A percentile compares a stretch with the other conserved stretches of the same genome.
Evolutionary conservation across 2,113 vertebrate genomes (phyloP).

Genomic region (Procavia capensis): DNA sequence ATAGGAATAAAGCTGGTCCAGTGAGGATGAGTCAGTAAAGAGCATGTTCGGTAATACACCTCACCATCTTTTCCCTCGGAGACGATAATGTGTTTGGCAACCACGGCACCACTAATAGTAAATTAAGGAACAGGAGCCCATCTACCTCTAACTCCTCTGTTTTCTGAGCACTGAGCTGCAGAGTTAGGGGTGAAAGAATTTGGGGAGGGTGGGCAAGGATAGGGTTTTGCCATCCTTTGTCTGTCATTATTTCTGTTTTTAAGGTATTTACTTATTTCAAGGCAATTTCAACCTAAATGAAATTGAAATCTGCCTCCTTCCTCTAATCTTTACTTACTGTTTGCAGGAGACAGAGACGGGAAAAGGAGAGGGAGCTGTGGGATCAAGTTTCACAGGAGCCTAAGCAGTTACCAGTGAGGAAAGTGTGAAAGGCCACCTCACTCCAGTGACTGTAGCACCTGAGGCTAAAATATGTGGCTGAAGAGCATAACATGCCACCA

Average conservation of each 20-base stretch:
- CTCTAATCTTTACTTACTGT: not conserved
- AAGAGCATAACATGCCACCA: not conserved
- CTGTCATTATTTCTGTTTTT: not conserved
- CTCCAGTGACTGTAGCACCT: not conserved
- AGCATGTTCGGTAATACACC: not conserved
- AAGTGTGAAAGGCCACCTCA: not conserved
- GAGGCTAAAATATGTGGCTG: not conserved
- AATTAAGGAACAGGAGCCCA: not conserved
- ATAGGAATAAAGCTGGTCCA: conserved; percentile 35
- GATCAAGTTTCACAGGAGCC: not conserved
- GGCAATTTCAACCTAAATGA: not conserved
- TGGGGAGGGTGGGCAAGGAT: not conserved
- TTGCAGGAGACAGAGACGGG: not conserved
- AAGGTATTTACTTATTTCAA: not conserved
- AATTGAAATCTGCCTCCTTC: not conserved
- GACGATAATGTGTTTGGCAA: not conserved
- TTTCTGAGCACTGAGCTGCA: not conserved
- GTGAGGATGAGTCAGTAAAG: conserved; percentile 3
- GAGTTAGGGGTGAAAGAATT: not conserved
- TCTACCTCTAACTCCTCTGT: not conserved
- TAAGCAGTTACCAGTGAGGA: not conserved
- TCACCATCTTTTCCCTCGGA: conserved; percentile 31
- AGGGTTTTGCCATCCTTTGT: not conserved
- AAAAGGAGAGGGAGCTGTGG: not conserved
- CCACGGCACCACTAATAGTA: not conserved